Evolutionary conservation across 2,888 invertebrate genomes (phyloP).

Genomic region (Gryllus longicercus): DNA sequence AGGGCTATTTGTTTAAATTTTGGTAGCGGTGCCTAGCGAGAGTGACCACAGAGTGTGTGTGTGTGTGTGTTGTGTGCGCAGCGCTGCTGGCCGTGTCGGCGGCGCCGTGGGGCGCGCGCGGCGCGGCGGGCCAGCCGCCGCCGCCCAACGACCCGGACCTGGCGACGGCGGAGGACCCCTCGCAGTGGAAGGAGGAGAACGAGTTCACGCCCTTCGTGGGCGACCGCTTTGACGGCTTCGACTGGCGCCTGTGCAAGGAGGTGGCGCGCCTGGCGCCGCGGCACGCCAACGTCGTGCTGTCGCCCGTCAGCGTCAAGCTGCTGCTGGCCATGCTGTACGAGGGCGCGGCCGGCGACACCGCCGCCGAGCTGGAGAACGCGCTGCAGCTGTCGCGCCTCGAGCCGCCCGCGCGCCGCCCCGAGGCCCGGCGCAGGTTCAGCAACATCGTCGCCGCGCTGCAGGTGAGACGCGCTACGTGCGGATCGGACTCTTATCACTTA

Average conservation of each 20-base stretch:
- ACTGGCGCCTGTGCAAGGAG: constrained; percentile 62
- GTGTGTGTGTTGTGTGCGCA: background rate
- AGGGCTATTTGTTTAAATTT: no score
- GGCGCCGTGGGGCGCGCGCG: background rate
- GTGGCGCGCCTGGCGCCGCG: constrained; percentile 53
- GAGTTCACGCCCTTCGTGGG: constrained; percentile 24
- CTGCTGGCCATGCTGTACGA: constrained; percentile 69
- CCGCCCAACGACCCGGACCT: background rate
- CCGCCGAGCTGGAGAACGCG: constrained; percentile 12
- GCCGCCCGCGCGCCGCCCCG: background rate
- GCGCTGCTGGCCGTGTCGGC: background rate
- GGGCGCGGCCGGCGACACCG: constrained; percentile 33
- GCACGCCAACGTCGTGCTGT: constrained; percentile 65
- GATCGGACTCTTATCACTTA: no score
- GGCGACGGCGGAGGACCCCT: background rate
- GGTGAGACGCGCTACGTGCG: constrained; percentile 42
- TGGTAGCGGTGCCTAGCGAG: no score
- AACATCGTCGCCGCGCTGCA: constrained; percentile 54
- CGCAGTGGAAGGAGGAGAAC: constrained; percentile 22
- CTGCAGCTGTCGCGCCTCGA: background rate
- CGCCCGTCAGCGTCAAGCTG: constrained; percentile 73
- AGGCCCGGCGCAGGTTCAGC: constrained; percentile 53
- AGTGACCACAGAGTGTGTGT: background rate
- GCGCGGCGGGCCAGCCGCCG: background rate
- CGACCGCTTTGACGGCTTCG: constrained; percentile 57